Base-by-base conservation (phyloP, 2,797 vertebrate genomes). In the Enteromius radiatus region DNA sequence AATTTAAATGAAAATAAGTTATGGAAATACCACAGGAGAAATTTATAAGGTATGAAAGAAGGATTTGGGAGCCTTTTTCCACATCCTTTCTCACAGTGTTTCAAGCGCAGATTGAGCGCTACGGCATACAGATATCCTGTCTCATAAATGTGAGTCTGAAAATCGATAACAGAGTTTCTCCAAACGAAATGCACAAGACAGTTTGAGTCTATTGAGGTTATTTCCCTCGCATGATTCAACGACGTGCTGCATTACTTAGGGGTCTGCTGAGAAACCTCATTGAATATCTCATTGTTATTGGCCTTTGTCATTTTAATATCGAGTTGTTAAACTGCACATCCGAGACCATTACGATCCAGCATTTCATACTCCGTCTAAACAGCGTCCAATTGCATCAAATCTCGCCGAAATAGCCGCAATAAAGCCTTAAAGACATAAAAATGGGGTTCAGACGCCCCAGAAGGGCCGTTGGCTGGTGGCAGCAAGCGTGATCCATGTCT, bases 401-500 rank as follows among this genome's bases (percentile, higher is more conserved):
- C 84, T 86, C 78, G 49, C 84, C 28, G 78, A 86, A 87, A 85
- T 88, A 87, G 88, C 82, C 65, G 86, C 88, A 87, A 86, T 85
- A 87, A 88, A 84, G 83, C 31, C 84, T 84, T 81, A 82, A 84
- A 85, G 86, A 85, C 85, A 87, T 86, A 85, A 88, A 86, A 85
- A 83, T 76, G 70, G 69, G 77, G 78, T 74, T 84, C 76, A 70
- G 78, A 77, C 6, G 80, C 88, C 87, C 88, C 88, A 81, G 80
- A 74, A 89, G 88, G 86, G 84, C 86, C 80, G 68, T 89, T 86
- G 68, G 76, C 71, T 77, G 78, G 76, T 86, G 86, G 88, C 85
- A 88, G 87, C 82, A 87, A 87, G 86, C 85, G 84, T 89, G 87
- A 88, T 88, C 87, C 88, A 88, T 88, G 87, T 86, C 88, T 88